Evolutionary conservation across 2,113 vertebrate genomes (phyloP), one percentile per base, ranked within the genome.

Genomic region (Empidonax alnorum): DNA sequence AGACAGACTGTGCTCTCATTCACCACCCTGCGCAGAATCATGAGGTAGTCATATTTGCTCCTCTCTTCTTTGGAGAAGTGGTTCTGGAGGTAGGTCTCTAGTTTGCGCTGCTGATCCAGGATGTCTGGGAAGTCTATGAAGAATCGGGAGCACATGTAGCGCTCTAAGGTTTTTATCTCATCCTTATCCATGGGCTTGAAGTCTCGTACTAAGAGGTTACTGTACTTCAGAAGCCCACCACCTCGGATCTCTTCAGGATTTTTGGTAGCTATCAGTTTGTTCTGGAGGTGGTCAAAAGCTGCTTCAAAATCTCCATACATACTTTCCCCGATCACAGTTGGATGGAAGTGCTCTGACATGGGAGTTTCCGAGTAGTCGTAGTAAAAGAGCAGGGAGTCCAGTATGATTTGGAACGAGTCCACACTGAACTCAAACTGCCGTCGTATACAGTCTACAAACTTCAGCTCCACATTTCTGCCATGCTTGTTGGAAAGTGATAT

Each of bases 111-210:
- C 98, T 99, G 99, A 66, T 99, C 99, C 6, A 98, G 98, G 66
- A 99, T 99, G 96, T 99, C 99, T 0, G 99, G 99, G 97, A 99
- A 99, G 98, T 99, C 99, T 46, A 99, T 99, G 98, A 99, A 99
- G 97, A 99, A 99, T 41, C 99, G 97, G 3, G 99, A 99, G 77
- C 99, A 99, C 99, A 99, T 99, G 97, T 99, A 99, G 8, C 99
- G 98, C 97, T 99, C 99, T 28, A 99, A 94, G 1, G 94, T 98
- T 94, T 99, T 99, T 97, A 99, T 99, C 92, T 99, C 98, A 10
- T 99, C 98, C 96, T 98, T 98, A 78, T 98, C 98, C 16, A 98
- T 98, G 18, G 99, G 99, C 91, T 93, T 97, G 90, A 99, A 99
- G 94, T 99, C 98, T 47, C 99, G 98, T 62, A 99, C 99, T 17